Conservation (phyloP, 2,888 invertebrate species). For the Pseudococcus viburni region DNA sequence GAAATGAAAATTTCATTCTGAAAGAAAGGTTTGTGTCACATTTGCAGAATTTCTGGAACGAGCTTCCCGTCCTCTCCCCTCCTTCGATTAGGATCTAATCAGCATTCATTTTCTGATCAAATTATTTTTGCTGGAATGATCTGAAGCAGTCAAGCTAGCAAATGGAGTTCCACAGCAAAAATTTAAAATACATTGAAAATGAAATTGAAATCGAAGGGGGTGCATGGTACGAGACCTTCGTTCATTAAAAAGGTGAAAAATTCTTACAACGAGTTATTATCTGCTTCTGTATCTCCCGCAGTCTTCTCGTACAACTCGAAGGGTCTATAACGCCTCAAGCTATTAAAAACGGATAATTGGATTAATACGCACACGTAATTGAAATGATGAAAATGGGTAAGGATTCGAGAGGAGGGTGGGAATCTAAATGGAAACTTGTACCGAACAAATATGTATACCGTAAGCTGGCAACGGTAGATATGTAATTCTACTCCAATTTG, state of each 20-base stretch:
- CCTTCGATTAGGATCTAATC: too few species aligned
- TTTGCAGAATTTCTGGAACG: too few species aligned
- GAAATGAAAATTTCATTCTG: too few species aligned
- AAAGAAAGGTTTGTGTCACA: too few species aligned
- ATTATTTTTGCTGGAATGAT: background rate
- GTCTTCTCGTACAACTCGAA: background rate
- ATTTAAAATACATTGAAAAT: too few species aligned
- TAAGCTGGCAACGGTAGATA: background rate
- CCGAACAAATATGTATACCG: background rate
- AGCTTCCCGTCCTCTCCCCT: too few species aligned
- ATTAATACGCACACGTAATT: background rate
- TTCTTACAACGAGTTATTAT: background rate
- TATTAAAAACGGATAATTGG: conserved; percentile 27
- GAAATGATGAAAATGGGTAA: background rate
- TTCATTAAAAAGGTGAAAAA: background rate
- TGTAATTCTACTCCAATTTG: conserved; percentile 2
- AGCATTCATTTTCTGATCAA: too few species aligned
- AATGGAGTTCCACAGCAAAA: background rate
- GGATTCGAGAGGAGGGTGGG: background rate
- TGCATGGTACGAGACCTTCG: background rate
- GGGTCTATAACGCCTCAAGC: background rate
- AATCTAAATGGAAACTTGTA: background rate
- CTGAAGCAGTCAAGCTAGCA: background rate
- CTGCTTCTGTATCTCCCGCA: background rate
- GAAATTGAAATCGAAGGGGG: background rate